These are phyloP conservation scores for Pristionchus exspectatus DNA, from an alignment of 2,888 invertebrate species.

Conservation along the genomic window DNA sequence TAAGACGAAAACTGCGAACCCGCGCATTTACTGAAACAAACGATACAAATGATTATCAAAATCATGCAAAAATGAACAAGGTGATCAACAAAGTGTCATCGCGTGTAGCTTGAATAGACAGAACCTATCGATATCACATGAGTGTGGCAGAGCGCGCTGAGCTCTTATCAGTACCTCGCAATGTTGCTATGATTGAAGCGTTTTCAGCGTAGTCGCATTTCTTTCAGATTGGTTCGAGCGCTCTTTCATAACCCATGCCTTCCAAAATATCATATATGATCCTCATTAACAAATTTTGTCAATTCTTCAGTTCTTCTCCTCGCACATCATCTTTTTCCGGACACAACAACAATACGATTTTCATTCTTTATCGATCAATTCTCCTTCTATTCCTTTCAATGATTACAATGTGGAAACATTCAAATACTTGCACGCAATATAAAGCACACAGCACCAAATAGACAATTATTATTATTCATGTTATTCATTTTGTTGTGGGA, in stretches of 20 bases:
- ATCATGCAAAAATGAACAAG: not conserved
- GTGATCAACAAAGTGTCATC: not conserved
- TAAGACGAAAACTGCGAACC: not conserved
- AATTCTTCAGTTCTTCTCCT: too few species aligned
- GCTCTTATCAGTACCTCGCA: not conserved
- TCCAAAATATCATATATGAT: too few species aligned
- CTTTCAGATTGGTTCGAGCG: not conserved
- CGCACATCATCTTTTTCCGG: too few species aligned
- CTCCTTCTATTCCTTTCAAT: not conserved
- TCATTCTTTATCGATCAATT: conserved; percentile 3
- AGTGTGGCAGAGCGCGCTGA: not conserved
- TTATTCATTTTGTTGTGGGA: not conserved
- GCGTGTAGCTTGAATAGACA: not conserved
- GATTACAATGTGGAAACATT: not conserved
- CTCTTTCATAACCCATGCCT: too few species aligned
- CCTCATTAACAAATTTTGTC: too few species aligned
- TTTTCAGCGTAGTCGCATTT: not conserved
- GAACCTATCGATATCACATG: not conserved
- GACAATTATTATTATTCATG: conserved; percentile 31
- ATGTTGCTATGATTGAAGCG: not conserved
- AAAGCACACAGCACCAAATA: conserved; percentile 17
- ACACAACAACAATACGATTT: not conserved
- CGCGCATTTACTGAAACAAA: not conserved
- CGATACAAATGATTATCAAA: not conserved
- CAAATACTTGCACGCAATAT: conserved; percentile 15